These are phyloP conservation scores for Drosophila virilis DNA, from an alignment of 1,140 invertebrate genomes.

Conservation along the genomic window DNA sequence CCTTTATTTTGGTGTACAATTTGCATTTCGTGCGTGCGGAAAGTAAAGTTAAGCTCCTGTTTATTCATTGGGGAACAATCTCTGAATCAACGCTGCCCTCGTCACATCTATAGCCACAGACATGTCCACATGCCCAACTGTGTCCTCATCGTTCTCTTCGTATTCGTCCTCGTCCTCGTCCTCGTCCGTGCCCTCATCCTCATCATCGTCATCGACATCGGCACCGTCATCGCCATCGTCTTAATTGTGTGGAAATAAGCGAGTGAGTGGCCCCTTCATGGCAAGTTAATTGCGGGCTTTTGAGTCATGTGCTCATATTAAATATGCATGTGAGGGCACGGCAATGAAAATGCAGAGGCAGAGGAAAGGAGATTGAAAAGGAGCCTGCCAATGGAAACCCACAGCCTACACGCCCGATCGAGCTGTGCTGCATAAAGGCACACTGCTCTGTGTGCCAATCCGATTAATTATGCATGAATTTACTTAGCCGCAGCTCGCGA, in stretches of 20 bases:
- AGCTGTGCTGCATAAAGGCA: constrained; percentile 26
- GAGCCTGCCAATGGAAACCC: background rate
- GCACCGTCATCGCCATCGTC: constrained; percentile 18
- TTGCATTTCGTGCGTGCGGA: constrained; percentile 39
- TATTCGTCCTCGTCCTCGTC: constrained; percentile 10
- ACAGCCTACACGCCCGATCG: constrained; percentile 22
- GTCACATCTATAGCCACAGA: background rate
- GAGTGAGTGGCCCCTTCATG: constrained; percentile 50
- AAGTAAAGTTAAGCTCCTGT: constrained; percentile 36
- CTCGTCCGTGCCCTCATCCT: background rate
- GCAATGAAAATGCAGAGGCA: constrained; percentile 2
- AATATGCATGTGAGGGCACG: constrained; percentile 51
- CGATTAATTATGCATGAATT: constrained; percentile 62
- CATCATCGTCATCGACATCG: constrained; percentile 4
- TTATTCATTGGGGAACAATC: constrained; percentile 60
- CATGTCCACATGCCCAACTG: background rate
- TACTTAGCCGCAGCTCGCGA: constrained; percentile 36
- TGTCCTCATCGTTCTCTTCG: too few species aligned
- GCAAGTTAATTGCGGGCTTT: constrained; percentile 62
- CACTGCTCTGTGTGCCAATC: constrained; percentile 30
- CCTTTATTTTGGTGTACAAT: constrained; percentile 43
- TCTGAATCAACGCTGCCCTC: constrained; percentile 45
- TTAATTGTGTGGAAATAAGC: constrained; percentile 60
- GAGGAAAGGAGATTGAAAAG: background rate
- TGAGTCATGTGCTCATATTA: constrained; percentile 51